Base-by-base conservation (phyloP, 2,888 invertebrate species). In the Bellardia pandia region DNA sequence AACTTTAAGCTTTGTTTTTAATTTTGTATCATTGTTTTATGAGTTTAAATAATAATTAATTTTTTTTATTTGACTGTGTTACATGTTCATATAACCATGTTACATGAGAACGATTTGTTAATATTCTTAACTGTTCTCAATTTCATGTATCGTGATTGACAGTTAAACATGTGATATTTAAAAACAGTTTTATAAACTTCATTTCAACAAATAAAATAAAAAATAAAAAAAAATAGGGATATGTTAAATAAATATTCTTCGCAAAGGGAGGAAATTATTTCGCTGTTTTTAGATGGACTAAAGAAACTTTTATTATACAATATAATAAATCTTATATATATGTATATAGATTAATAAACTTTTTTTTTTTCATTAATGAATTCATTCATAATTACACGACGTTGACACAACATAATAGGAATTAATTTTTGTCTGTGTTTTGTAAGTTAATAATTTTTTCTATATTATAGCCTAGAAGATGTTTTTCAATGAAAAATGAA, bases 111-210 rank as follows among this genome's bases (percentile, higher is more conserved):
- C 64, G 64, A 72, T 72, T 72, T 80, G 42, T 72, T 56, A 64
- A 72, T 72, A 53, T 72, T 64, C 81, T 86, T 23, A 66, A 62
- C 45, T 53, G 42, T 74, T 80, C 33, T 58, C 76, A 76, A 77
- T 72, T 76, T 81, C 72, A 71, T 72, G 80, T 77, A 53, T 51
- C 45, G 13, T 86, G 86, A 86, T 86, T 82, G 86, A 78, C 69
- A 74, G 60, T 60, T 78, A 74, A 72, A 74, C 77, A 81, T 30
- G 45, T 48, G 69, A 45, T 45, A 79, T 79, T 76, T 71, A 45
- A 64, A 80, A 80, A 42, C 37, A 71, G n/a, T 79, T 85, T 62
- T 56, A 51, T n/a, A 48, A 78, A 53, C 9, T 40, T 6, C 9
- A 37, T 2, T 23, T 0, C 11, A 30, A n/a, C 37, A 37, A 37